A percentile compares a stretch with the other conserved stretches of the same genome.
phyloP scores from a whole-genome alignment of 2,888 invertebrate genomes.

The Drosophila histrio region DNA sequence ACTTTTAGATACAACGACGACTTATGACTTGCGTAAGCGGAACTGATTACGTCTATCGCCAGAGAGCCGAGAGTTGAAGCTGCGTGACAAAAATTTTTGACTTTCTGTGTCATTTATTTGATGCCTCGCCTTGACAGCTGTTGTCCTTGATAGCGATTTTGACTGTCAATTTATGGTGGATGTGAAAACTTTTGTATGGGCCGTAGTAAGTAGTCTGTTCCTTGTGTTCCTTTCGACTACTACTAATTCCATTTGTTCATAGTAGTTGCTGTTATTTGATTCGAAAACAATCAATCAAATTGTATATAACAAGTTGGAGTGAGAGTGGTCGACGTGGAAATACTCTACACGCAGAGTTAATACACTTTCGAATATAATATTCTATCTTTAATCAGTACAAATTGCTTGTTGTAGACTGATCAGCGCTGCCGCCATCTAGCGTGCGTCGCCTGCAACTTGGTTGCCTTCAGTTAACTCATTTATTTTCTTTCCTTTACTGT shows the following conservation, averaged over 20 bases:
- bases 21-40: slow-evolving; percentile 71
- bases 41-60: slow-evolving; percentile 71
- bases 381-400: no score
- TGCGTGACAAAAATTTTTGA: slow-evolving; percentile 75
- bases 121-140: slow-evolving; percentile 67
- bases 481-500: no score
- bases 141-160: slow-evolving; percentile 50
- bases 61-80: slow-evolving; percentile 30
- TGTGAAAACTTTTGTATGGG: slow-evolving; percentile 10
- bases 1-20: slow-evolving; percentile 24
- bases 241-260: slow-evolving; percentile 52
- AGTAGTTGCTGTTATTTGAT: slow-evolving; percentile 25
- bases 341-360: background rate
- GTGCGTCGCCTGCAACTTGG: background rate
- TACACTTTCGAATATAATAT: no score
- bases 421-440: background rate
- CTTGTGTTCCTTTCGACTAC: slow-evolving; percentile 22
- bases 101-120: slow-evolving; percentile 69
- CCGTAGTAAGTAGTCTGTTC: background rate
- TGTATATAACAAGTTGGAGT: slow-evolving; percentile 6
- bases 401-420: no score
- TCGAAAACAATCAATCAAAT: slow-evolving; percentile 70
- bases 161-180: slow-evolving; percentile 30
- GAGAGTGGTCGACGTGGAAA: background rate
- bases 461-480: background rate